phyloP scores from a whole-genome alignment of 2,797 vertebrate species.

The Lagodon rhomboides region DNA sequence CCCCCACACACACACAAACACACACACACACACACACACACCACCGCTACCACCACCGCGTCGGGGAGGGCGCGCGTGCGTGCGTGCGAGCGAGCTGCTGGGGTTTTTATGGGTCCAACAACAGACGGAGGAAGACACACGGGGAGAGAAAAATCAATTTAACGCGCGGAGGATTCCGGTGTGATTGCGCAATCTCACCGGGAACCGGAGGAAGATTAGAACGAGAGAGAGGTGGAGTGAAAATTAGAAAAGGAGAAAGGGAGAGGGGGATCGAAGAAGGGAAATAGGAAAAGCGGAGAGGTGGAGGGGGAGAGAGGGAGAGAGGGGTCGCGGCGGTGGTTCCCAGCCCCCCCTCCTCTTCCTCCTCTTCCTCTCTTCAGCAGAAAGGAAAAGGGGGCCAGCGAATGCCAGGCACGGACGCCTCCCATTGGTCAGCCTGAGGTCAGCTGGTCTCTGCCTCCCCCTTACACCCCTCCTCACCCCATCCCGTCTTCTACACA shows the following conservation, averaged over 20 bases:
- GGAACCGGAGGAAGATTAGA: constrained; percentile 76
- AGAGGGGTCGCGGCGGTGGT: not conserved
- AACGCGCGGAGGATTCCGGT: constrained; percentile 76
- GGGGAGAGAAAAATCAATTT: constrained; percentile 79
- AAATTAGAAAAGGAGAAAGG: constrained; percentile 57
- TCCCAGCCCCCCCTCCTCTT: constrained; percentile 67
- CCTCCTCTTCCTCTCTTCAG: constrained; percentile 86
- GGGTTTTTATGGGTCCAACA: constrained; percentile 62
- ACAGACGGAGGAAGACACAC: constrained; percentile 68
- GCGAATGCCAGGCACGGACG: constrained; percentile 88
- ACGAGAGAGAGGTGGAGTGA: constrained; percentile 64
- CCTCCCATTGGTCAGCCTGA: constrained; percentile 93
- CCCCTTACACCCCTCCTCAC: constrained; percentile 73
- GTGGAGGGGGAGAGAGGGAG: not conserved
- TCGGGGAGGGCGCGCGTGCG: constrained; percentile 28
- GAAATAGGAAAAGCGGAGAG: constrained; percentile 36
- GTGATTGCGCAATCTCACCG: constrained; percentile 82
- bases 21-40: not conserved
- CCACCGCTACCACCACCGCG: not conserved
- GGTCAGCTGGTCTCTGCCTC: constrained; percentile 94
- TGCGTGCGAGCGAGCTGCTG: constrained; percentile 41
- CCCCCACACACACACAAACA: not conserved
- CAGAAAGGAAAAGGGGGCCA: constrained; percentile 63
- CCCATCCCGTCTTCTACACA: constrained; percentile 81
- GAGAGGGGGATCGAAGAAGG: constrained; percentile 39